Evolutionary conservation across 2,113 vertebrate species (phyloP).

Genomic region (Tinamus guttatus): DNA sequence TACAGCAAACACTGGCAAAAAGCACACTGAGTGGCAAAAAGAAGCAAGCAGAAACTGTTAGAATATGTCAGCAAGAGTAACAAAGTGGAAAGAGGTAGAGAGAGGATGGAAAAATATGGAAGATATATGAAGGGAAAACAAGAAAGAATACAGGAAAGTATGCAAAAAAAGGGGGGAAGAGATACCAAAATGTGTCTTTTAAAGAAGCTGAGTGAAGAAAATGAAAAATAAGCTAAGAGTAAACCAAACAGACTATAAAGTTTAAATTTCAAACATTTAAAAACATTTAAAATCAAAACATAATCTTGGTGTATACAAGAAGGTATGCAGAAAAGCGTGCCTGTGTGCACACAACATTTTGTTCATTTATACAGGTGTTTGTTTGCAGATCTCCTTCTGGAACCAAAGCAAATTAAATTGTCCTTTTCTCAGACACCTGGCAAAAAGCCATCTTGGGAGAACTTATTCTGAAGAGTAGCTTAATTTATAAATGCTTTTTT

Average conservation of each 20-base stretch:
- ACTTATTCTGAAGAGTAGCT: neutral
- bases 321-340: accelerated
- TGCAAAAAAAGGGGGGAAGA: neutral
- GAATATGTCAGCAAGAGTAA: neutral
- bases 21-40: accelerated
- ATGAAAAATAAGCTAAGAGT: neutral
- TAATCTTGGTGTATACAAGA: neutral
- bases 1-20: neutral
- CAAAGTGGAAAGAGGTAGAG: neutral
- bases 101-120: neutral
- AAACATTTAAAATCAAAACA: neutral
- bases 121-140: neutral
- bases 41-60: neutral
- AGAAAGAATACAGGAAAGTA: neutral
- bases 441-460: neutral
- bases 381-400: neutral
- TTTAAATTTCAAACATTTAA: neutral
- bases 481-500: neutral
- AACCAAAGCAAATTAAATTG: neutral
- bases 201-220: neutral
- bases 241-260: neutral
- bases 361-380: neutral
- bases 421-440: neutral
- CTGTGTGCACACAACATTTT: accelerated
- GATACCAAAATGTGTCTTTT: neutral